A percentile compares a stretch with the other conserved stretches of the same genome.
Conservation (phyloP, 37 sponge, comb jelly and placozoan species). For the Ephydatia muelleri region DNA sequence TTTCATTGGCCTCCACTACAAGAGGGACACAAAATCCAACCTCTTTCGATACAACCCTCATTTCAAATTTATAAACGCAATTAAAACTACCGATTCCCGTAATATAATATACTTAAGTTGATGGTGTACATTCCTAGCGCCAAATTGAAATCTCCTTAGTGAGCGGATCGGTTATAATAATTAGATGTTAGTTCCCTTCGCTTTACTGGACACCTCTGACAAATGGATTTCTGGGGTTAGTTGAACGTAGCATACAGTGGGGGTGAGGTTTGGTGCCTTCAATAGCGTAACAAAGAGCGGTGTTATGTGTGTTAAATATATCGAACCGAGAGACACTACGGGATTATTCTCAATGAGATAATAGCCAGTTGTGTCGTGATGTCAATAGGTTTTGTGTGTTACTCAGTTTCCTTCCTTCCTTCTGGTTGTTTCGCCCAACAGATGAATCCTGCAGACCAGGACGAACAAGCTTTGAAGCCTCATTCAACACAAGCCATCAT, state of each 20-base stretch:
- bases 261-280: background rate
- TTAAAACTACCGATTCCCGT: too few relatives aligned
- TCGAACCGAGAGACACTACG: too few relatives aligned
- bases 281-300: too few relatives aligned
- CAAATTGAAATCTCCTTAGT: background rate
- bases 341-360: too few relatives aligned
- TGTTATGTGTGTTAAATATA: too few relatives aligned
- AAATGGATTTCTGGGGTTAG: background rate
- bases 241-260: background rate
- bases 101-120: background rate
- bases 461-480: constrained; percentile 19
- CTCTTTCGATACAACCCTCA: too few relatives aligned
- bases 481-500: constrained; percentile 60
- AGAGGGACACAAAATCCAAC: too few relatives aligned
- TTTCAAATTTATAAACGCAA: too few relatives aligned
- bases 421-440: background rate
- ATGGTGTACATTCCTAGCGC: background rate
- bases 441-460: constrained; percentile 5
- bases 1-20: too few relatives aligned
- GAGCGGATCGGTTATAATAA: background rate
- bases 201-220: background rate
- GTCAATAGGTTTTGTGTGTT: too few relatives aligned
- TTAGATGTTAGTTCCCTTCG: background rate
- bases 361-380: too few relatives aligned
- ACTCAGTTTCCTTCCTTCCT: too few relatives aligned